phyloP scores from a whole-genome alignment of 2,113 vertebrate species.

The Myiozetetes cayanensis region DNA sequence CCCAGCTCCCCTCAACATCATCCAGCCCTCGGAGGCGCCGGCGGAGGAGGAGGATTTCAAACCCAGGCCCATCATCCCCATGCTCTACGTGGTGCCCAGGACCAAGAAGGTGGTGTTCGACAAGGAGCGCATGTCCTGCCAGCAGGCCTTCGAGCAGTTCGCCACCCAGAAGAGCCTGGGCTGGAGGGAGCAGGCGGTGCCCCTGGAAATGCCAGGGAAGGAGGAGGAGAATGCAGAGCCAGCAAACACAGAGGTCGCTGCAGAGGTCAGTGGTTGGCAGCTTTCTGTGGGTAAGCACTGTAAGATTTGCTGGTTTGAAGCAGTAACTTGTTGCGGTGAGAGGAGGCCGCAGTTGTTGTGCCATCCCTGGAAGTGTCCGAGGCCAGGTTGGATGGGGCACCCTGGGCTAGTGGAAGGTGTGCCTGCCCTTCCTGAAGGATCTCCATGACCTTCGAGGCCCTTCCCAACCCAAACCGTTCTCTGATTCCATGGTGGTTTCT shows the following conservation, averaged over 20 bases:
- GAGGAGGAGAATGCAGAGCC: conserved; percentile 38
- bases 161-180: conserved; percentile 40
- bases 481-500: neutral
- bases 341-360: neutral
- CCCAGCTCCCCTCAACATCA: conserved; percentile 37
- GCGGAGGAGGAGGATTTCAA: conserved; percentile 58
- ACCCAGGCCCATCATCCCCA: conserved; percentile 75
- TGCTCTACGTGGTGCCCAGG: conserved; percentile 76
- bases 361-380: neutral
- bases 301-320: neutral
- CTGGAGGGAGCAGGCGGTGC: neutral
- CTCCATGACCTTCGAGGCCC: too few species aligned
- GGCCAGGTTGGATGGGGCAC: neutral
- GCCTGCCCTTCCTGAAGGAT: neutral
- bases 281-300: neutral
- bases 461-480: too few species aligned
- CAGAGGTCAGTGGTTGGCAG: conserved; percentile 37
- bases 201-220: neutral
- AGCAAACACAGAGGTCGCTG: neutral
- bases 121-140: conserved; percentile 76
- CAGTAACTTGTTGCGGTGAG: neutral
- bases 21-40: conserved; percentile 12
- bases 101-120: conserved; percentile 60
- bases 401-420: neutral
- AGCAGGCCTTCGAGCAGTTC: conserved; percentile 84